Base-by-base conservation (phyloP, 2,797 vertebrate species). In the Ciconia nigra region DNA sequence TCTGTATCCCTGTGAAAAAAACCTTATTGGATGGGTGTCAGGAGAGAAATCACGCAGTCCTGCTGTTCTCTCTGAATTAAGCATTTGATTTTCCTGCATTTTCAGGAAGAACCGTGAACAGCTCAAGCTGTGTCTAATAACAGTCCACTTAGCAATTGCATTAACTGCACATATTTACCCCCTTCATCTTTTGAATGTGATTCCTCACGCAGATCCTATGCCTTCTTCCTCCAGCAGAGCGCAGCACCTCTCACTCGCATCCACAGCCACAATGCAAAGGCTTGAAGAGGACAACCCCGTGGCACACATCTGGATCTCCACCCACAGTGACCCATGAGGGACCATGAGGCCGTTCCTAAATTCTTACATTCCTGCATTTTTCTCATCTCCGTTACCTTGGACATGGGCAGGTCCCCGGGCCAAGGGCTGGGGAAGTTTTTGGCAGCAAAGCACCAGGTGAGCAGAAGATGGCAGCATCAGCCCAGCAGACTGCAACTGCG, bases 381-480 rank as follows among this genome's bases (percentile, higher is more conserved):
- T 31, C 47, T 77, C 52, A 87, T 69, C 95, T 91, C 51, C 74
- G 94, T 95, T 42, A 87, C 47, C 51, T 4, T 8, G 41, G 13
- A 2, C 11, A 0, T 0, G 16, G 9, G 26, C n/a, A 18, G 54
- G 29, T 49, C 54, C 19, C 10, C 7, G 46, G 29, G 11, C 55
- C 24, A 3, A 39, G 29, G 31, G 26, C 66, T 5, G 47, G 37
- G 57, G 31, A 35, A 67, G 58, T 3, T 24, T 49, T 2, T 6
- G 21, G 87, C 72, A 78, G 90, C 91, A 74, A 65, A 92, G 65
- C 49, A 33, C 26, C 14, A 2, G 46, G 1, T 13, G 61, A 62
- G 15, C 97, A 96, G 96, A 15, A 97, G 97, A 71, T 97, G 96
- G 96, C 97, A 96, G 85, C 94, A 96, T 57, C 71, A 82, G 92